These are phyloP conservation scores for Urosaurus nigricauda DNA, from an alignment of 2,797 vertebrate genomes.

Conservation along the genomic window DNA sequence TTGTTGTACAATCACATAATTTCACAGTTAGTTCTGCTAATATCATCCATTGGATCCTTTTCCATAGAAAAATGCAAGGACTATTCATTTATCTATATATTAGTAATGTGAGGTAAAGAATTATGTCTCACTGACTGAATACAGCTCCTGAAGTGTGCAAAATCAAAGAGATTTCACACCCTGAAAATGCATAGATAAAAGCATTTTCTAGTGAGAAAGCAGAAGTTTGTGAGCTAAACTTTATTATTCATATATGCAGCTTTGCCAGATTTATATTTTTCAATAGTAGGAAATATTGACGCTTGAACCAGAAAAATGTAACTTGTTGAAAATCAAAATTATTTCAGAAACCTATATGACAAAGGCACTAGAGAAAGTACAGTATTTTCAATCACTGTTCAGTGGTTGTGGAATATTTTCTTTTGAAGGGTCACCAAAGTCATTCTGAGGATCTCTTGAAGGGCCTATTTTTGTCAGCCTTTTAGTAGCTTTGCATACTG, in stretches of 20 bases:
- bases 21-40: conserved; percentile 35
- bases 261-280: conserved; percentile 57
- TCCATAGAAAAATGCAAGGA: conserved; percentile 20
- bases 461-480: background rate
- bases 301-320: conserved; percentile 38
- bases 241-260: conserved; percentile 45
- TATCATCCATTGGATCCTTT: conserved; percentile 46
- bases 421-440: background rate
- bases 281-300: conserved; percentile 60
- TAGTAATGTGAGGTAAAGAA: conserved; percentile 39
- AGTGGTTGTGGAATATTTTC: background rate
- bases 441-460: background rate
- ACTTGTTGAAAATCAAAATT: conserved; percentile 56
- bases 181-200: conserved; percentile 64
- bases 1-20: background rate
- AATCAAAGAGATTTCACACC: conserved; percentile 55
- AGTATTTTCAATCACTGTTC: background rate
- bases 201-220: conserved; percentile 65
- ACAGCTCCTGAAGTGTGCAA: conserved; percentile 31
- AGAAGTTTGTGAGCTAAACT: conserved; percentile 68
- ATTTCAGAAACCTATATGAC: background rate
- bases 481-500: background rate
- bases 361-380: background rate
- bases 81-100: conserved; percentile 4
- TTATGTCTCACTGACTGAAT: conserved; percentile 34